Percentiles rank a stretch among this genome's conserved stretches.
These are phyloP conservation scores for Cygnus olor DNA, from an alignment of 2,797 vertebrate genomes.

Conservation along the genomic window DNA sequence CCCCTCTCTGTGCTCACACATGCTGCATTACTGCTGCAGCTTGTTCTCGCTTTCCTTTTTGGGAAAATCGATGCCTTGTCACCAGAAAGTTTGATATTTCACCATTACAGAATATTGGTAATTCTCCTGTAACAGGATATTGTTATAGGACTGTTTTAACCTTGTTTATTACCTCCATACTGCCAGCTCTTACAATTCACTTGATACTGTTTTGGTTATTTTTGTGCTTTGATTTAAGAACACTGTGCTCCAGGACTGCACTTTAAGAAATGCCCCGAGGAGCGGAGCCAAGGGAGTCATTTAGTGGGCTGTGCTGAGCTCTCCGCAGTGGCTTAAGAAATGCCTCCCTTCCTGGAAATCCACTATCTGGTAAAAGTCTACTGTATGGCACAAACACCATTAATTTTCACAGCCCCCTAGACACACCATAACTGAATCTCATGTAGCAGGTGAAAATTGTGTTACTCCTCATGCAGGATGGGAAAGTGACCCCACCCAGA, in stretches of 20 bases:
- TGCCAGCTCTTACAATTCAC: conserved; percentile 19
- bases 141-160: conserved; percentile 11
- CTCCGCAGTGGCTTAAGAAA: not conserved
- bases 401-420: not conserved
- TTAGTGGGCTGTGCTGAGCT: not conserved
- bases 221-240: conserved; percentile 59
- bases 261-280: not conserved
- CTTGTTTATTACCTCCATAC: conserved; percentile 37
- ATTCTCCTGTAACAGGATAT: not conserved
- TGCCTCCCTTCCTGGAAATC: conserved; percentile 18
- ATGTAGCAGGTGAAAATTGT: not conserved
- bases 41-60: conserved; percentile 42
- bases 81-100: not conserved
- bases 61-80: conserved; percentile 33
- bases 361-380: not conserved
- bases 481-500: not conserved
- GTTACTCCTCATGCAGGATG: not conserved
- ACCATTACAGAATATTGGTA: not conserved
- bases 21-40: not conserved
- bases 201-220: conserved; percentile 37
- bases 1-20: not conserved
- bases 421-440: rapidly evolving
- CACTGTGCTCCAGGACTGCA: not conserved
- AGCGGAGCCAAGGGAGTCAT: not conserved
- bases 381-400: not conserved